Evolutionary conservation across 2,113 vertebrate species (phyloP).

Genomic region (Gnathonemus echidnorhynchus): DNA sequence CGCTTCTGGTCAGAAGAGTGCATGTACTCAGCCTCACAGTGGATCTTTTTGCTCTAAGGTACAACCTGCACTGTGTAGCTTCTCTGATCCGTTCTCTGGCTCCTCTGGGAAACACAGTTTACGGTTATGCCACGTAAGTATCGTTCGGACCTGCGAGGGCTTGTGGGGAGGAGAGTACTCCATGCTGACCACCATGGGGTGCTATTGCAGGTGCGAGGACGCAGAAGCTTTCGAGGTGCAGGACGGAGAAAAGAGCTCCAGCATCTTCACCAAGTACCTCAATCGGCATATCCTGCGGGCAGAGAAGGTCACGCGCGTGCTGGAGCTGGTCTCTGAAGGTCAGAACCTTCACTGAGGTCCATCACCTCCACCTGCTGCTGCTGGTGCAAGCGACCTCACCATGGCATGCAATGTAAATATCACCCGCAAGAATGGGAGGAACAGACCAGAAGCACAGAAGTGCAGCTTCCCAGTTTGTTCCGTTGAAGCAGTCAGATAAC

Average conservation of each 20-base stretch:
- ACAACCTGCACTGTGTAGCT: conserved; percentile 58
- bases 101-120: conserved; percentile 77
- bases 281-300: conserved; percentile 71
- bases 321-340: conserved; percentile 80
- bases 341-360: conserved; percentile 25
- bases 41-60: conserved; percentile 50
- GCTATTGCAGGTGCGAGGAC: conserved; percentile 66
- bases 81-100: conserved; percentile 65
- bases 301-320: conserved; percentile 72
- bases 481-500: background rate
- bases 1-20: background rate
- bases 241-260: conserved; percentile 73
- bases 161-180: background rate
- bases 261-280: conserved; percentile 81
- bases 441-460: background rate
- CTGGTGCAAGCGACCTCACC: background rate
- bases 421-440: background rate
- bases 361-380: background rate
- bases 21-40: background rate
- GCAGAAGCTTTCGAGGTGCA: conserved; percentile 78
- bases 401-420: background rate
- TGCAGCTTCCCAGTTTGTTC: background rate
- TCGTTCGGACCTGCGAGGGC: background rate
- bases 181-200: background rate
- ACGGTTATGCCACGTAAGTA: conserved; percentile 80